Conservation (phyloP, 2,113 vertebrate genomes). For the Cebus imitator region DNA sequence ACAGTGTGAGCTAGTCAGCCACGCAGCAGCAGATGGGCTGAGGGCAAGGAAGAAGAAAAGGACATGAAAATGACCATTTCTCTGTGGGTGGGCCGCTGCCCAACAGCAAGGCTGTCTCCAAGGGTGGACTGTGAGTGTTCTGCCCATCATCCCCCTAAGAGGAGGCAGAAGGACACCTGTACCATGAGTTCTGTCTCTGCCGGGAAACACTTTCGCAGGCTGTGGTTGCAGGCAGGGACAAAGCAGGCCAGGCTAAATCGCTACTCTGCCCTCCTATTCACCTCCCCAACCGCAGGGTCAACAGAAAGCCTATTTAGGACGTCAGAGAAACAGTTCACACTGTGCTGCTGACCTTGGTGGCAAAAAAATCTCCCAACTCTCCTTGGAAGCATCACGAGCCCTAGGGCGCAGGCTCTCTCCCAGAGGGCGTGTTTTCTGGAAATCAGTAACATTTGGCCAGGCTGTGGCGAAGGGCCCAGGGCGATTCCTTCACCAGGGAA, state of each 20-base stretch:
- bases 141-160: neutral
- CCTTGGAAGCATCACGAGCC: neutral
- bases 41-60: neutral
- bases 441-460: neutral
- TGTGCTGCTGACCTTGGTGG: neutral
- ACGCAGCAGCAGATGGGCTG: neutral
- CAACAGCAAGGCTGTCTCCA: rapidly evolving
- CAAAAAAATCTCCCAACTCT: neutral
- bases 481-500: neutral
- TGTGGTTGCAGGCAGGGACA: neutral
- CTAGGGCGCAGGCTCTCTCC: neutral
- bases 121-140: no score
- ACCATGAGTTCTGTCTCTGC: neutral
- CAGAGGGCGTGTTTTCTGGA: neutral
- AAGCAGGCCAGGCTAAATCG: neutral
- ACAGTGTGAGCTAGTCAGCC: neutral
- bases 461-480: neutral
- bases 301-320: neutral
- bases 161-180: neutral
- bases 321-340: neutral
- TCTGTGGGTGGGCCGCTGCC: neutral
- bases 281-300: neutral
- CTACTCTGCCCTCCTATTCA: neutral
- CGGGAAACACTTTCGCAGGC: neutral
- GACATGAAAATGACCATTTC: no score